Conservation (phyloP, 2,888 invertebrate species). For the Orchestes rusci region DNA sequence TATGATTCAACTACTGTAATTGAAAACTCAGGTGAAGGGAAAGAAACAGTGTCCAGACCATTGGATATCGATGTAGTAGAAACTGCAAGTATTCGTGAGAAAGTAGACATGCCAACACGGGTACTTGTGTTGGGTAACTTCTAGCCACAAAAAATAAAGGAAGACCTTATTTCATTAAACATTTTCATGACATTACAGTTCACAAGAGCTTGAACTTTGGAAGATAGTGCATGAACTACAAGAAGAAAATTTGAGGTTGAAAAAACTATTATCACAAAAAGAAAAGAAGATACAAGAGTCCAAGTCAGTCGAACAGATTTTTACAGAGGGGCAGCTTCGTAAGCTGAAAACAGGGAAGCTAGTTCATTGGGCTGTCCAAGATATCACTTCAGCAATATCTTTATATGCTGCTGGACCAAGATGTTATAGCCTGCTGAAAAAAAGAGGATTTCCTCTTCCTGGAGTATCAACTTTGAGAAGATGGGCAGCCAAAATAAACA, state of each 20-base stretch:
- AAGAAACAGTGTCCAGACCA: too few relatives aligned
- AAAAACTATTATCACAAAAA: constrained; percentile 3
- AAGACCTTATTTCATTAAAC: too few relatives aligned
- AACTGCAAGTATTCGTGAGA: not conserved
- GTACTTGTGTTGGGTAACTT: too few relatives aligned
- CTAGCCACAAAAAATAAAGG: constrained; percentile 1
- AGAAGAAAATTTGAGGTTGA: constrained; percentile 7
- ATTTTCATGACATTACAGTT: not conserved
- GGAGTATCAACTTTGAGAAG: constrained; percentile 23
- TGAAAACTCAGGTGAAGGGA: not conserved
- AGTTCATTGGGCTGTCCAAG: constrained; percentile 20
- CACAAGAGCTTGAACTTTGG: too few relatives aligned
- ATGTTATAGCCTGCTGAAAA: constrained; percentile 11
- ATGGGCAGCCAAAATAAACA: constrained; percentile 13
- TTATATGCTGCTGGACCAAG: constrained; percentile 21
- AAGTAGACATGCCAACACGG: not conserved
- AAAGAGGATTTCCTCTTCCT: constrained; percentile 23
- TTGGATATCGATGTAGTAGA: too few relatives aligned
- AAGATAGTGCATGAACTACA: too few relatives aligned
- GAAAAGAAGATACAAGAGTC: constrained; percentile 5
- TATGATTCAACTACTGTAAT: not conserved
- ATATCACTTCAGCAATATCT: constrained; percentile 18
- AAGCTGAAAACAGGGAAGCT: constrained; percentile 20
- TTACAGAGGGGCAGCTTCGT: constrained; percentile 22
- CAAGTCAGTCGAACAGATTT: constrained; percentile 14